Conservation (phyloP, 2,797 vertebrate species). For the Leuciscus waleckii region DNA sequence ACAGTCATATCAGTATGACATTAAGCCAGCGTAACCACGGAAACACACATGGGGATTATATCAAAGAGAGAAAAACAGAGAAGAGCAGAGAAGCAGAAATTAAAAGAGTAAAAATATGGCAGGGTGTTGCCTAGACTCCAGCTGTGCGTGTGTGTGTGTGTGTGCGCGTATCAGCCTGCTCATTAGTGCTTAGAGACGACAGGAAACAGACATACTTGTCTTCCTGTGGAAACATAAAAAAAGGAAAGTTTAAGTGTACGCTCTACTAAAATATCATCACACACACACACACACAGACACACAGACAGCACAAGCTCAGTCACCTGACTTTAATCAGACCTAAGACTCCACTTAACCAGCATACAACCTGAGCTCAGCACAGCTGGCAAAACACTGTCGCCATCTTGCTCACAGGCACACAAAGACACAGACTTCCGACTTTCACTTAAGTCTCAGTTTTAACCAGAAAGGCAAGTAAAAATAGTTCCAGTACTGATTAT, state of each 20-base stretch:
- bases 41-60: slow-evolving; percentile 40
- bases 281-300: slow-evolving; percentile 9
- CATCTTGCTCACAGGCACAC: slow-evolving; percentile 43
- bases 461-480: slow-evolving; percentile 21
- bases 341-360: slow-evolving; percentile 22
- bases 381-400: slow-evolving; percentile 51
- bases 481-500: neutral
- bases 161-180: slow-evolving; percentile 36
- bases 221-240: slow-evolving; percentile 58
- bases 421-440: slow-evolving; percentile 60
- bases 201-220: slow-evolving; percentile 57
- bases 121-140: slow-evolving; percentile 41
- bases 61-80: slow-evolving; percentile 26
- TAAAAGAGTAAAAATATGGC: slow-evolving; percentile 45
- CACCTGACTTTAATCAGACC: slow-evolving; percentile 46
- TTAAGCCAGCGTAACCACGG: slow-evolving; percentile 46
- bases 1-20: slow-evolving; percentile 42
- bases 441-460: slow-evolving; percentile 36
- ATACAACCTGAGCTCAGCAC: slow-evolving; percentile 57
- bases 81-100: slow-evolving; percentile 32
- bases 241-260: slow-evolving; percentile 39
- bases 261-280: neutral
- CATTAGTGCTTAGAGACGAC: slow-evolving; percentile 56
- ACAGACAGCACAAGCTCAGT: slow-evolving; percentile 4
- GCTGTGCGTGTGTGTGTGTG: slow-evolving; percentile 43